Evolutionary conservation across 2,113 vertebrate species (phyloP).

Genomic region (Ptilonorhynchus violaceus): DNA sequence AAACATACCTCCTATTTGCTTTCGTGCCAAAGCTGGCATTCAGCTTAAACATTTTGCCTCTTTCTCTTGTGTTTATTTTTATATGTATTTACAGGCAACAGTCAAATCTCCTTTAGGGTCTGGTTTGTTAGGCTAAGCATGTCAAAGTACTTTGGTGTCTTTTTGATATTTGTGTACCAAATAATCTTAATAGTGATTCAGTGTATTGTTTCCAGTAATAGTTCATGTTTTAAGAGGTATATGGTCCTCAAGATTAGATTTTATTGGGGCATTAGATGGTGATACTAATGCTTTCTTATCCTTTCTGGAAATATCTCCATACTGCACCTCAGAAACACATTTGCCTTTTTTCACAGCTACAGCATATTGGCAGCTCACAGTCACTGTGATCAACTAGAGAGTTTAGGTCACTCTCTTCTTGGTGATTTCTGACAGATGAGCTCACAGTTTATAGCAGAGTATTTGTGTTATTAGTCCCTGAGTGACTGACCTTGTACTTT

Average conservation of each 20-base stretch:
- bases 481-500: constrained; percentile 59
- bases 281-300: not conserved
- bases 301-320: not conserved
- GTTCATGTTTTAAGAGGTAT: not conserved
- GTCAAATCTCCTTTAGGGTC: not conserved
- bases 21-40: not conserved
- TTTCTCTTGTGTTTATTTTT: not conserved
- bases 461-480: constrained; percentile 55
- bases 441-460: constrained; percentile 25
- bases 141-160: not conserved
- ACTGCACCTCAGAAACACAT: not conserved
- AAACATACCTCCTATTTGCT: not conserved
- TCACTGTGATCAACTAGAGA: constrained; percentile 30
- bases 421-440: constrained; percentile 50
- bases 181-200: not conserved
- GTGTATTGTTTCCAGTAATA: not conserved
- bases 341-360: not conserved
- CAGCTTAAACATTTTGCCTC: not conserved
- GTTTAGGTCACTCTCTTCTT: constrained; percentile 39
- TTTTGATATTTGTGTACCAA: not conserved
- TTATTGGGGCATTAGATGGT: not conserved
- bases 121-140: not conserved
- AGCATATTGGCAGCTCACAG: not conserved
- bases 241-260: not conserved
- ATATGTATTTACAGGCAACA: not conserved